Conservation (phyloP, 2,888 invertebrate genomes). For the Mesorhabditis spiculigera region DNA sequence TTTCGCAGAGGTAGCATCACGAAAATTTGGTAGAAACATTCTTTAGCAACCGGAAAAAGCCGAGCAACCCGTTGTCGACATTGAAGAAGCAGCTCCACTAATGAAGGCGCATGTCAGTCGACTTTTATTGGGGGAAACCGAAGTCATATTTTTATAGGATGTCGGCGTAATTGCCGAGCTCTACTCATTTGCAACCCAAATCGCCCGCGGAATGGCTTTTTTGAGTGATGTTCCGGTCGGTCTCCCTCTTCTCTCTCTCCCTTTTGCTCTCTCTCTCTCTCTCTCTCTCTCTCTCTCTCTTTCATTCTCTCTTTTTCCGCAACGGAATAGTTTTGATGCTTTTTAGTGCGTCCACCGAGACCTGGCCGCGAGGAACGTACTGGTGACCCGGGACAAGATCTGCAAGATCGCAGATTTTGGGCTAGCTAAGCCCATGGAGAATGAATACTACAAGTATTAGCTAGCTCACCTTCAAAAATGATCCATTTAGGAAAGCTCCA, state of each 20-base stretch:
- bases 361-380: conserved; percentile 88
- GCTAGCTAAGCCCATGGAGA: conserved; percentile 78
- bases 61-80: no score
- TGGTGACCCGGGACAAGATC: conserved; percentile 86
- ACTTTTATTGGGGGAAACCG: no score
- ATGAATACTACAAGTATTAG: conserved; percentile 30
- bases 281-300: no score
- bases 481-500: conserved; percentile 11
- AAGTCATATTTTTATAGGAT: no score
- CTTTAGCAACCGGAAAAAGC: no score
- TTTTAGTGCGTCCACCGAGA: conserved; percentile 77
- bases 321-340: neutral
- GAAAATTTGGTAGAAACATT: no score
- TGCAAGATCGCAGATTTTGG: conserved; percentile 97
- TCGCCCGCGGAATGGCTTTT: conserved; percentile 95
- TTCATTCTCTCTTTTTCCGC: neutral
- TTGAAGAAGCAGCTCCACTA: no score
- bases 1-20: no score
- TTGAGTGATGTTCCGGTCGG: conserved; percentile 82
- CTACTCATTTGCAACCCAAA: conserved; percentile 90
- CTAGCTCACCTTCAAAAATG: neutral
- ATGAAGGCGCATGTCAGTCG: no score
- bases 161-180: conserved; percentile 64
- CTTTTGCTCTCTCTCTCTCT: no score
- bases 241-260: no score